phyloP scores from a whole-genome alignment of 2,113 vertebrate genomes.

The Diadophis punctatus region DNA sequence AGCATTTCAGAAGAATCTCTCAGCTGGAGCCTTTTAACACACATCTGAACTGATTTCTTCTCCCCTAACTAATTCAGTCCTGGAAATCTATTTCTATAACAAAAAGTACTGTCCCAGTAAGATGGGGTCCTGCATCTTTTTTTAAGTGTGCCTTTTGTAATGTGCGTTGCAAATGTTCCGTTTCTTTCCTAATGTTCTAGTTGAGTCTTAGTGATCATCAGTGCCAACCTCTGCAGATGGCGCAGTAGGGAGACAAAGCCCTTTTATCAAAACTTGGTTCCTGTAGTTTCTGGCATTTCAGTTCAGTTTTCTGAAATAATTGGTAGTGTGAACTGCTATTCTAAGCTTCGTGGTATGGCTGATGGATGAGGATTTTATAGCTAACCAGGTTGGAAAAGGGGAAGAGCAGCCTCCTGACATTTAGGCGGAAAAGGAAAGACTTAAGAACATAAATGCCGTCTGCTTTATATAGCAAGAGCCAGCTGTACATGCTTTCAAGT shows the following conservation, averaged over 20 bases:
- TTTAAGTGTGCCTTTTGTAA: neutral
- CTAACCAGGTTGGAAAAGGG: conserved; percentile 8
- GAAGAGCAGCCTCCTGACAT: neutral
- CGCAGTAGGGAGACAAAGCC: neutral
- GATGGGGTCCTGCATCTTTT: neutral
- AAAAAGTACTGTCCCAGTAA: neutral
- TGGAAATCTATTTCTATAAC: neutral
- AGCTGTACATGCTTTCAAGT: neutral
- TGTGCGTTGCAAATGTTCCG: neutral
- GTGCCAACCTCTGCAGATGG: neutral
- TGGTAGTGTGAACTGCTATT: neutral
- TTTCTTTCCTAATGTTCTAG: conserved; percentile 20
- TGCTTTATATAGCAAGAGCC: conserved; percentile 27
- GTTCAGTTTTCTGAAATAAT: conserved; percentile 14
- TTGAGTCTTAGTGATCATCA: conserved; percentile 28
- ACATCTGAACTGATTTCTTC: neutral
- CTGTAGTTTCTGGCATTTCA: neutral
- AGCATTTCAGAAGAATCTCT: neutral
- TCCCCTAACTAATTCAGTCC: neutral
- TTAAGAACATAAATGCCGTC: neutral
- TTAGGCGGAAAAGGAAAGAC: neutral
- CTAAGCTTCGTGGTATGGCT: neutral
- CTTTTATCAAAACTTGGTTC: conserved; percentile 12
- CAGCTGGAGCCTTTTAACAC: neutral
- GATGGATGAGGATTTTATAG: neutral